These are phyloP conservation scores for Osmerus mordax DNA, from an alignment of 2,113 vertebrate genomes.

Conservation along the genomic window DNA sequence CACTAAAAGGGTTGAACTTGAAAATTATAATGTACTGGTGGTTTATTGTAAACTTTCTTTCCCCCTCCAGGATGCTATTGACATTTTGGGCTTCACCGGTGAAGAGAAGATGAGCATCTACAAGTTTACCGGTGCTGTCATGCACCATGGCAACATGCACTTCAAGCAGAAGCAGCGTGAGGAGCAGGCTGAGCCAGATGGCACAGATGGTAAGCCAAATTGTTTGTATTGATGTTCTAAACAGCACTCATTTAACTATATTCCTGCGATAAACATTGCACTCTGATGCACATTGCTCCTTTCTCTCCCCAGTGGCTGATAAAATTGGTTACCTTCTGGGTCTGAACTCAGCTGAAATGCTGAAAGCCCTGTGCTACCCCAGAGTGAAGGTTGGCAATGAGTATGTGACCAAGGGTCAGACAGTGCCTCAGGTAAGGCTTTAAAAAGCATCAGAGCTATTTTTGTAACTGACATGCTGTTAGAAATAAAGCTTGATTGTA, in stretches of 20 bases:
- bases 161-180: slow-evolving; percentile 80
- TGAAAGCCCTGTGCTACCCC: slow-evolving; percentile 63
- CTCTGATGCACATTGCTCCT: not conserved
- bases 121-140: slow-evolving; percentile 54
- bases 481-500: too few species aligned
- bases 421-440: slow-evolving; percentile 54
- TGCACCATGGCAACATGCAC: slow-evolving; percentile 78
- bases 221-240: too few species aligned
- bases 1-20: not conserved
- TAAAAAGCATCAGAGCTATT: too few species aligned
- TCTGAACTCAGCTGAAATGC: slow-evolving; percentile 60
- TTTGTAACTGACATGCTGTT: too few species aligned
- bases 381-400: slow-evolving; percentile 67
- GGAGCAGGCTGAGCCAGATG: slow-evolving; percentile 76
- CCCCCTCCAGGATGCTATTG: not conserved
- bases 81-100: not conserved
- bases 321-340: slow-evolving; percentile 63
- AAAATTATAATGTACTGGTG: not conserved
- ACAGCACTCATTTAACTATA: too few species aligned
- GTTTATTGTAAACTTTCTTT: not conserved
- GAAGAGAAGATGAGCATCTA: not conserved
- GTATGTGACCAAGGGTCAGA: slow-evolving; percentile 64
- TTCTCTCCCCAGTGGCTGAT: slow-evolving; percentile 54
- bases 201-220: slow-evolving; percentile 64
- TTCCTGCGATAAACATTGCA: not conserved